Evolutionary conservation across 2,113 vertebrate genomes (phyloP).

Genomic region (Nesogale talazaci): DNA sequence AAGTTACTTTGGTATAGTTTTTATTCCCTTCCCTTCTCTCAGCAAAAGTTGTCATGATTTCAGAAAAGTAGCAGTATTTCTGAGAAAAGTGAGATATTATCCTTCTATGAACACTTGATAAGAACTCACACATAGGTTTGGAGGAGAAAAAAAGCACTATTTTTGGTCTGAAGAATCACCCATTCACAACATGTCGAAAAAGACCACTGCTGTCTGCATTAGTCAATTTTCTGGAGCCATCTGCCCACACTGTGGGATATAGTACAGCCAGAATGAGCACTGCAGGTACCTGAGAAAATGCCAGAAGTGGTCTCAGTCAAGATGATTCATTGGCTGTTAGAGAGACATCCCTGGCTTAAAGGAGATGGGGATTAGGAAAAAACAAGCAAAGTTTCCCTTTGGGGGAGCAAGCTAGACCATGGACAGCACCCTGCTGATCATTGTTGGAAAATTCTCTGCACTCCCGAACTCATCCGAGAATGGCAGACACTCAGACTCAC

Average conservation of each 20-base stretch:
- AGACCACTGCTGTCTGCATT: constrained; percentile 74
- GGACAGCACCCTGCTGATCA: too few species aligned
- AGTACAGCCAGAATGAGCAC: constrained; percentile 76
- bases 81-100: background rate
- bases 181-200: constrained; percentile 70
- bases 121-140: constrained; percentile 40
- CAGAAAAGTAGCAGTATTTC: background rate
- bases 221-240: constrained; percentile 79
- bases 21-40: background rate
- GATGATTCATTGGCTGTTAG: constrained; percentile 57
- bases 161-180: constrained; percentile 65
- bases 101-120: constrained; percentile 43
- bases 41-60: background rate
- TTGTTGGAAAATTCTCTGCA: too few species aligned
- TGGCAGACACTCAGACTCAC: too few species aligned
- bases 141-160: constrained; percentile 43
- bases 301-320: constrained; percentile 68
- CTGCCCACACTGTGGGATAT: constrained; percentile 74
- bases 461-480: too few species aligned
- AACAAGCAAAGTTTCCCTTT: constrained; percentile 18
- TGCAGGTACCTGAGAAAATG: constrained; percentile 66
- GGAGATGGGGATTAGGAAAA: constrained; percentile 16
- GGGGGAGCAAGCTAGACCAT: too few species aligned
- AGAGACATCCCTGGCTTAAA: constrained; percentile 47
- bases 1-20: background rate